These are phyloP conservation scores for Myripristis jacobus DNA, from an alignment of 2,797 vertebrate species.

Conservation along the genomic window DNA sequence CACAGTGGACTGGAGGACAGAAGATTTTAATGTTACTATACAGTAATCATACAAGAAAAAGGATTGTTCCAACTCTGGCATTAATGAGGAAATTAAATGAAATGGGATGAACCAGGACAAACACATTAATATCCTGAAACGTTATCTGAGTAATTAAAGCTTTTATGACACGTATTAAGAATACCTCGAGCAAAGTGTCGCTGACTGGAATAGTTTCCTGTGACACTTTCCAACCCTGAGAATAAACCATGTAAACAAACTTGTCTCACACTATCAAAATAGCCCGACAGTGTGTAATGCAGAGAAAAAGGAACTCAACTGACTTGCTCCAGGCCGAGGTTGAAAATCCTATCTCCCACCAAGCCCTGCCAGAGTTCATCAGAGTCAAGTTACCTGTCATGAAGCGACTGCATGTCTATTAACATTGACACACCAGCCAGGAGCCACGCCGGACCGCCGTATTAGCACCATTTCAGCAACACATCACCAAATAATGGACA, in stretches of 20 bases:
- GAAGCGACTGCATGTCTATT: constrained; percentile 80
- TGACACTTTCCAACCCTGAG: constrained; percentile 67
- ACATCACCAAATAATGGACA: constrained; percentile 24
- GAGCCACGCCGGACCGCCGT: constrained; percentile 15
- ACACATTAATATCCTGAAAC: constrained; percentile 53
- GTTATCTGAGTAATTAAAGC: constrained; percentile 55
- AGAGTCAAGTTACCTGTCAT: constrained; percentile 78
- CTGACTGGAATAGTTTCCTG: constrained; percentile 67
- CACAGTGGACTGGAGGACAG: too few relatives aligned
- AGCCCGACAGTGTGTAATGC: constrained; percentile 79
- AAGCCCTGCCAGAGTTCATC: constrained; percentile 48
- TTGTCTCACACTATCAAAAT: constrained; percentile 76
- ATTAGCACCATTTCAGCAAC: constrained; percentile 28
- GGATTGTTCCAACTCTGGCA: neutral
- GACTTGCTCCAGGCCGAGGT: constrained; percentile 42
- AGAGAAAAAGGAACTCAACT: constrained; percentile 72
- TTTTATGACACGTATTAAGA: constrained; percentile 59
- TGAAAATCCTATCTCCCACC: constrained; percentile 71
- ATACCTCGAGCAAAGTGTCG: constrained; percentile 64
- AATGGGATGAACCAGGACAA: constrained; percentile 30
- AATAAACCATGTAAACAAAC: constrained; percentile 81
- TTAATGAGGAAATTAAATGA: neutral
- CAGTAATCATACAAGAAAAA: neutral
- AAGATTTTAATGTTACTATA: neutral
- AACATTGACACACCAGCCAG: constrained; percentile 66